Evolutionary conservation across 2,888 invertebrate genomes (phyloP), one percentile per base, ranked within the genome.

Genomic region (Erpobdella octoculata): DNA sequence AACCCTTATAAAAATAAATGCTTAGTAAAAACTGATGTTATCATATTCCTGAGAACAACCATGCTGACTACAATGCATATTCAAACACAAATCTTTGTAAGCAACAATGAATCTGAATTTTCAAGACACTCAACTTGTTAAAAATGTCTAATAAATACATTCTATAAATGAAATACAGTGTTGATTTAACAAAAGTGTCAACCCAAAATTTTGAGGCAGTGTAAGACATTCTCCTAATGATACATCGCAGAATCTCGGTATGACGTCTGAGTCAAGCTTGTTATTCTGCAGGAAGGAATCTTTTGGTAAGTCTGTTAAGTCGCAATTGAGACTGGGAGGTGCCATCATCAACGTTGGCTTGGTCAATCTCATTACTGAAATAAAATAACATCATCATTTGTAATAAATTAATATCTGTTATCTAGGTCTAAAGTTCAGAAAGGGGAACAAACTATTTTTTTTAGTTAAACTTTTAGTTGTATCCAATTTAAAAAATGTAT

Each of bases 131-230:
- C 4, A 12, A 41, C 41, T 12, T 41, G 18, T 12, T 41, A 53
- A n/a, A 25, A 8, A 53, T n/a, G 12, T 59, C 21, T 18, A 15
- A 59, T 59, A 59, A 18, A 18, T 59, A 59, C 21, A 12, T 59
- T 59, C 12, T 15, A 59, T 18, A 12, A 25, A 25, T 58, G n/a
- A 9, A 28, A 28, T 59, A n/a, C 0, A n/a, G n/a, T n/a, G n/a
- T n/a, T n/a, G n/a, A n/a, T n/a, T n/a, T n/a, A n/a, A n/a, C n/a
- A n/a, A n/a, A n/a, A n/a, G n/a, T n/a, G n/a, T 81, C 77, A 80
- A 88, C 89, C 96, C 96, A 84, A 97, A 96, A 82, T 92, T 93
- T 85, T 96, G 96, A 18, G 97, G 97, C 69, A 97, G 85, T 72
- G 95, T 86, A 79, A 97, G 86, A 81, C 94, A 91, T 79, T 94